Base-by-base conservation (phyloP, 1,140 invertebrate genomes). In the Bicyclus anynana region DNA sequence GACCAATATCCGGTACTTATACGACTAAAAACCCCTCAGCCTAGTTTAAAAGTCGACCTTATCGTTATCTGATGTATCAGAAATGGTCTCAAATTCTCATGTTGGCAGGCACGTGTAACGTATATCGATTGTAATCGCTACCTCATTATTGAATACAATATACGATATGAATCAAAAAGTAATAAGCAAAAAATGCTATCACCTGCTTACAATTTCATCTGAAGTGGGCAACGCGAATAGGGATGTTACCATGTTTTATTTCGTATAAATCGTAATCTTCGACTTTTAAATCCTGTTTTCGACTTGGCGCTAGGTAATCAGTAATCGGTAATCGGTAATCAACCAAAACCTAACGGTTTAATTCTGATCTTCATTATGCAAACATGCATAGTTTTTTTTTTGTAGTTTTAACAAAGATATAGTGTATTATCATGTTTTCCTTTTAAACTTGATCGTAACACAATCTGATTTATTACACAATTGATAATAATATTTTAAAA, bases 141-240 rank as follows among this genome's bases (percentile, higher is more conserved):
- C 37, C 23, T 57, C 54, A 57, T 57, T 50, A 51, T 42, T 17
- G 26, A 57, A 27, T 50, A 57, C 50, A 59, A 59, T 53, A 21
- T 38, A 46, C 12, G 35, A 38, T 27, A 53, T 27, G 14, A 27
- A 48, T 26, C 40, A 17, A 59, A 46, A 20, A 53, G 50, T 59
- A 49, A 53, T 59, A 40, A 59, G 57, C 56, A 59, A 59, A 59
- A 59, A 59, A 48, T 38, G 23, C 26, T 4, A 21, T 42, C 38
- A 48, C 18, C 29, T 37, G 21, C 29, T 52, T 55, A 53, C 13
- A 53, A 16, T 17, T 44, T 51, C 13, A 20, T 53, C 38, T 53
- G 16, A 16, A 42, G 23, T 13, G 10, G 17, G 9, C 37, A 37
- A 29, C 23, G 35, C 10, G 5, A 2, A 5, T 29, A 42, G 38